Percentiles rank a stretch among this genome's conserved stretches.
Conservation (phyloP, 2,888 invertebrate species). For the Scaptomyza tumidula region DNA sequence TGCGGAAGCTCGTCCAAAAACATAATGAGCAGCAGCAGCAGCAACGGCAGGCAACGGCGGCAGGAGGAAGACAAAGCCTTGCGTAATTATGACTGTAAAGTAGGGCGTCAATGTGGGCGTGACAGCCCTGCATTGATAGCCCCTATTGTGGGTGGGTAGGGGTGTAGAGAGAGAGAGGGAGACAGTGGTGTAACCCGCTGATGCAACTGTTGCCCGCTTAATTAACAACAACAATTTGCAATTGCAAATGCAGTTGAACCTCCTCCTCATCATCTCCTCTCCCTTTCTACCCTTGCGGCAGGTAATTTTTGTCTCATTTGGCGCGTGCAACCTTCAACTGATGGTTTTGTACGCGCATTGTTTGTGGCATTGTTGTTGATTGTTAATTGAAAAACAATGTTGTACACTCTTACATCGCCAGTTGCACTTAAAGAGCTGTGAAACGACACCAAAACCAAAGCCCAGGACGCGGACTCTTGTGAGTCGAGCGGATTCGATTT, state of each 20-base stretch:
- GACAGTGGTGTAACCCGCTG: constrained; percentile 2
- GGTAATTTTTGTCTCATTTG: constrained; percentile 78
- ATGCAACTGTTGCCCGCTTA: constrained; percentile 60
- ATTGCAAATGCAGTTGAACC: constrained; percentile 45
- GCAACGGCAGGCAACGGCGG: not conserved
- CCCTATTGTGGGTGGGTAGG: not conserved
- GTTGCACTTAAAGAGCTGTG: constrained; percentile 72
- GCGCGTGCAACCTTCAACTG: constrained; percentile 61
- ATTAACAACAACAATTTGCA: constrained; percentile 75
- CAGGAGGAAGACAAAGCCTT: constrained; percentile 3
- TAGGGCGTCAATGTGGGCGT: constrained; percentile 21
- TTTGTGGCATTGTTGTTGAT: constrained; percentile 77
- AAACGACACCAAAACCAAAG: constrained; percentile 36
- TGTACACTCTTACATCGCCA: constrained; percentile 54
- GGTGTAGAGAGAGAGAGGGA: no score
- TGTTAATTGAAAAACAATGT: constrained; percentile 82
- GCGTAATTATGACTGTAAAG: constrained; percentile 73
- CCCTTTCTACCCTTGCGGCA: constrained; percentile 30
- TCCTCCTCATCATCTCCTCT: not conserved
- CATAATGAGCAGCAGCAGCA: constrained; percentile 38
- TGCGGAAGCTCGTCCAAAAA: constrained; percentile 16
- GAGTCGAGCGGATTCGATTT: constrained; percentile 15
- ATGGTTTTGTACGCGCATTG: constrained; percentile 64
- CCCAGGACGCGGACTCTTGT: not conserved
- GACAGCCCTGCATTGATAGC: constrained; percentile 27